A percentile compares a stretch with the other conserved stretches of the same genome.
Conservation (phyloP, 2,113 vertebrate species). For the Rhinogobius similis region DNA sequence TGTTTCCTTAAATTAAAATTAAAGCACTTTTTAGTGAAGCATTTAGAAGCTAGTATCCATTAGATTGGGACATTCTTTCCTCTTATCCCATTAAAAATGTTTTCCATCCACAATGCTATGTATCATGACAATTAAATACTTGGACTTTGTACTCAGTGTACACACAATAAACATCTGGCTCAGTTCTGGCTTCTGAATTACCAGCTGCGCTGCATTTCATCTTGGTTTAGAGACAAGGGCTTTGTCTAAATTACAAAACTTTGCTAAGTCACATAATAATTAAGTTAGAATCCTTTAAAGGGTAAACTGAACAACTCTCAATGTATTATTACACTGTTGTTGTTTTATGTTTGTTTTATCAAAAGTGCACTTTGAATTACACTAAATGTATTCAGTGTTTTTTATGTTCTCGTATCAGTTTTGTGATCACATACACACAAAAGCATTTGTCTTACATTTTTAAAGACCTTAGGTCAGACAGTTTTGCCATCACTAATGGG, state of each 20-base stretch:
- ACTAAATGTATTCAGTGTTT: no score
- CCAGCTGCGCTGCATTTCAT: not conserved
- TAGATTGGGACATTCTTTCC: constrained; percentile 27
- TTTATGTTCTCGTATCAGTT: no score
- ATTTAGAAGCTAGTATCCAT: constrained; percentile 17
- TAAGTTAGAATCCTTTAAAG: not conserved
- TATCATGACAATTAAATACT: constrained; percentile 2
- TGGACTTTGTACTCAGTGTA: not conserved
- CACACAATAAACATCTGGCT: not conserved
- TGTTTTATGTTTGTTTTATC: no score
- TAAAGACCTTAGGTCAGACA: not conserved
- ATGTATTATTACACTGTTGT: no score
- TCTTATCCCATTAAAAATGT: not conserved
- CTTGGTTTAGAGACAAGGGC: constrained; percentile 1
- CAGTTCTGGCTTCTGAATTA: not conserved
- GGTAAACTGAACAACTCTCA: not conserved
- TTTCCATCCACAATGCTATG: not conserved
- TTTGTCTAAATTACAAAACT: not conserved
- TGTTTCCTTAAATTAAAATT: constrained; percentile 15
- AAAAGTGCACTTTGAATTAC: no score
- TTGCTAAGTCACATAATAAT: not conserved
- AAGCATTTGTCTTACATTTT: not conserved
- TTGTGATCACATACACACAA: not conserved
- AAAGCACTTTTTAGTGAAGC: constrained; percentile 37
- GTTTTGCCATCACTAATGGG: no score